Evolutionary conservation across 2,888 invertebrate species (phyloP).

Genomic region (Glyphotaelius pellucidus): DNA sequence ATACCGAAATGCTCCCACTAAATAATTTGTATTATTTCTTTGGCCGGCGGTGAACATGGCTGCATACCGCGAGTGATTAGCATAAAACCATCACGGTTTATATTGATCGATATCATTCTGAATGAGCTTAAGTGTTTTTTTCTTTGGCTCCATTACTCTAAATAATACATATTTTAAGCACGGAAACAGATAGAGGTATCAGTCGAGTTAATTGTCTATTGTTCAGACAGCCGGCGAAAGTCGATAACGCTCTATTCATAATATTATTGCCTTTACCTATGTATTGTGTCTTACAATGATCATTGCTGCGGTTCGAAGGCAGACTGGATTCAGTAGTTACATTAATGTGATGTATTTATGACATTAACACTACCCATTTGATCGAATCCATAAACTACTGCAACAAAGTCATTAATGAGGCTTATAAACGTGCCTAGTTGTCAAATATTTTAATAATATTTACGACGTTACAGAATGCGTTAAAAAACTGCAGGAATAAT

Average conservation of each 20-base stretch:
- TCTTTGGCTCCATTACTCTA: background rate
- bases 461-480: background rate
- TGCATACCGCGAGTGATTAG: background rate
- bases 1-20: background rate
- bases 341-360: slow-evolving; percentile 28
- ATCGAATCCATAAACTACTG: slow-evolving; percentile 22
- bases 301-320: slow-evolving; percentile 14
- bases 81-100: background rate
- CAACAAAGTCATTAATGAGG: background rate
- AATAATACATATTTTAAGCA: slow-evolving; percentile 14
- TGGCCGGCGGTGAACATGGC: background rate
- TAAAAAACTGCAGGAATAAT: background rate
- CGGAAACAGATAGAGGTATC: slow-evolving; percentile 2
- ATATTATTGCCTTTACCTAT: background rate
- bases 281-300: background rate
- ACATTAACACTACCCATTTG: background rate
- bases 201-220: slow-evolving; percentile 22
- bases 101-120: background rate
- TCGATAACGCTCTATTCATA: slow-evolving; percentile 4
- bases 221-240: slow-evolving; percentile 31
- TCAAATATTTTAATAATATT: background rate
- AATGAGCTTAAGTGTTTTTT: background rate
- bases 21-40: background rate
- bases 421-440: background rate
- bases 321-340: slow-evolving; percentile 16